Percentiles rank a stretch among this genome's conserved stretches.
Evolutionary conservation across 2,113 vertebrate genomes (phyloP).

Genomic region (Nipponia nippon): DNA sequence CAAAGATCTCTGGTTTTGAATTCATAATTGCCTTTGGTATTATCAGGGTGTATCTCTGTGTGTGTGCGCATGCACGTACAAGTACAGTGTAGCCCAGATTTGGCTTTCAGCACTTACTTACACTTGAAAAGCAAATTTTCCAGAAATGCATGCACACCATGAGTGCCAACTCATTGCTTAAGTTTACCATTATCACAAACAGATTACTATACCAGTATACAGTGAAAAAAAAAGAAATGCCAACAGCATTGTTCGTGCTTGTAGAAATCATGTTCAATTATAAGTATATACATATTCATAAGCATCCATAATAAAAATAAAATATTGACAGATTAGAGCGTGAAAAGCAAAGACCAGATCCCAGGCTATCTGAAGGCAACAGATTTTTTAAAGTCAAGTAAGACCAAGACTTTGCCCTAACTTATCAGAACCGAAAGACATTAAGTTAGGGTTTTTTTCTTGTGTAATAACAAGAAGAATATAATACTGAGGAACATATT

Average conservation of each 20-base stretch:
- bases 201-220: background rate
- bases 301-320: background rate
- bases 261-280: background rate
- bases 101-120: background rate
- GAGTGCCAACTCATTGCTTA: background rate
- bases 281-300: background rate
- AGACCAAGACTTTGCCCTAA: background rate
- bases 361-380: background rate
- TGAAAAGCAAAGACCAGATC: background rate
- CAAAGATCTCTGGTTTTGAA: background rate
- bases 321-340: background rate
- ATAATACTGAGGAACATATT: background rate
- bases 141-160: background rate
- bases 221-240: background rate
- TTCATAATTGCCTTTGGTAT: background rate
- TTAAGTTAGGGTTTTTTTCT: background rate
- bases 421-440: background rate
- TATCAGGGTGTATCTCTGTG: background rate
- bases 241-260: background rate
- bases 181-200: background rate
- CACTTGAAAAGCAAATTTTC: background rate
- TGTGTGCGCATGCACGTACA: accelerated
- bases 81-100: background rate
- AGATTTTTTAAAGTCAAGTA: background rate
- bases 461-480: background rate